Conservation (phyloP, 2,113 vertebrate genomes). For the Onychostruthus taczanowskii region DNA sequence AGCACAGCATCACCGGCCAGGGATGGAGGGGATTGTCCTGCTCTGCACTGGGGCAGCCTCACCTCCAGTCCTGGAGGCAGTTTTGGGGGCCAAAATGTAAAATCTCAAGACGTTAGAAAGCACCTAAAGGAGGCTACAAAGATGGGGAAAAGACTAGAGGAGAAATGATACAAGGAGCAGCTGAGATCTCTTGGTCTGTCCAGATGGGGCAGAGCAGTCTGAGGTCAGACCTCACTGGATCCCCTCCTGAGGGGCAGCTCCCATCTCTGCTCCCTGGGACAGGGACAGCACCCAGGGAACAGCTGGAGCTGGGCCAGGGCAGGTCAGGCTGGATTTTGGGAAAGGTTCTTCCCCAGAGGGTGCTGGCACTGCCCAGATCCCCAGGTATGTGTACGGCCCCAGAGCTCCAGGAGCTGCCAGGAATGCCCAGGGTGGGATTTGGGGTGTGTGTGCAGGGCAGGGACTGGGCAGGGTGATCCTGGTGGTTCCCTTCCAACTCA, state of each 20-base stretch:
- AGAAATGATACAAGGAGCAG: background rate
- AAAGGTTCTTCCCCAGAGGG: background rate
- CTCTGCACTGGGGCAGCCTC: background rate
- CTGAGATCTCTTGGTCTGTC: background rate
- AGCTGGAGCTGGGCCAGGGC: background rate
- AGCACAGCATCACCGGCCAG: background rate
- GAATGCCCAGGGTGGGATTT: background rate
- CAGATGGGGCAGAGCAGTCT: background rate
- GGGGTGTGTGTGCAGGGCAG: background rate
- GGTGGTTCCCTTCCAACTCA: background rate
- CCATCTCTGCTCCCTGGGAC: background rate
- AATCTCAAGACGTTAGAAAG: background rate
- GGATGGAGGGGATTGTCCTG: background rate
- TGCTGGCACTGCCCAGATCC: background rate
- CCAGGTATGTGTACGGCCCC: background rate
- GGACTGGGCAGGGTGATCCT: fast-evolving
- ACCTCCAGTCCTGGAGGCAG: background rate
- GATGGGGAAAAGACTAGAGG: background rate
- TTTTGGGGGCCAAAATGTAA: background rate
- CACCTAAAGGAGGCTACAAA: background rate
- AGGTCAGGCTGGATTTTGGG: fast-evolving
- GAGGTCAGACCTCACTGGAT: background rate
- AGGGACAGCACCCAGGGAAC: fast-evolving
- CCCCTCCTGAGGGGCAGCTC: background rate
- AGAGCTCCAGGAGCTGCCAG: background rate